Conservation (phyloP, 2,113 vertebrate genomes). For the Gavia stellata region DNA sequence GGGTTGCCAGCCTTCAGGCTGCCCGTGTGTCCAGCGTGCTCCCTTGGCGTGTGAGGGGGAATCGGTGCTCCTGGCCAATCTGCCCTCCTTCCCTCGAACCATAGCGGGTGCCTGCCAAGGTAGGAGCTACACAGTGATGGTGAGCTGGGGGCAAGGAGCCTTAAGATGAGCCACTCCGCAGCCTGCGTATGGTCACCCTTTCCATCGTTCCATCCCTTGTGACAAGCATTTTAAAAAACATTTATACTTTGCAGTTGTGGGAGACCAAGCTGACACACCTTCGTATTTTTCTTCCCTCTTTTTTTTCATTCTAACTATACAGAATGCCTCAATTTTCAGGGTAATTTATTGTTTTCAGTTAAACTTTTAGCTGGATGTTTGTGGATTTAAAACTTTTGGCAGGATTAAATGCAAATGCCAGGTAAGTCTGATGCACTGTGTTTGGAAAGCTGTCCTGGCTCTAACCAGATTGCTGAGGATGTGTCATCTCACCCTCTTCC, state of each 20-base stretch:
- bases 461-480: neutral
- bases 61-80: neutral
- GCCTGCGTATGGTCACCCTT: neutral
- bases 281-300: neutral
- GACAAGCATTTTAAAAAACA: neutral
- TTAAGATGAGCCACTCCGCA: neutral
- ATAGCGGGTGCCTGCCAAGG: neutral
- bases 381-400: neutral
- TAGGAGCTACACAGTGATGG: neutral
- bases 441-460: neutral
- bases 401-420: neutral
- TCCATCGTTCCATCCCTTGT: neutral
- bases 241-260: neutral
- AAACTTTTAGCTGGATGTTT: neutral
- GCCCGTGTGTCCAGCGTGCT: rapidly evolving
- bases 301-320: neutral
- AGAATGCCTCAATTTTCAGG: neutral
- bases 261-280: neutral
- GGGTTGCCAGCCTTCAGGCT: neutral
- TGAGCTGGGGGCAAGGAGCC: neutral
- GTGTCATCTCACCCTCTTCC: neutral
- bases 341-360: neutral
- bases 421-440: neutral
- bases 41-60: neutral
- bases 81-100: neutral